These are phyloP conservation scores for Pyxicephalus adspersus DNA, from an alignment of 2,113 vertebrate genomes.

Conservation along the genomic window DNA sequence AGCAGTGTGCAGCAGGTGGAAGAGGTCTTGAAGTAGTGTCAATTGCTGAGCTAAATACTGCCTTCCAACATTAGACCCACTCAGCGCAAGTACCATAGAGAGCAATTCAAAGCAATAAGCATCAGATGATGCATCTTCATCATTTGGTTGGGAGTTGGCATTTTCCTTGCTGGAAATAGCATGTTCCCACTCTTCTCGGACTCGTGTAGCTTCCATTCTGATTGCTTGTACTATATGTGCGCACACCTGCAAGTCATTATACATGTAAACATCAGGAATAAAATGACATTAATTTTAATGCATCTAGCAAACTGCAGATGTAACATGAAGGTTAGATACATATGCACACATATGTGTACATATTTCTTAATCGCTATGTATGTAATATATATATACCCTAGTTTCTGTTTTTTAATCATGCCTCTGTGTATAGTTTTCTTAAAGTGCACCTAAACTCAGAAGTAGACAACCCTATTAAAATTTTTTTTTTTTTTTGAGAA, in stretches of 20 bases:
- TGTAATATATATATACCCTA: background rate
- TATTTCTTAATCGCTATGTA: background rate
- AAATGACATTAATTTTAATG: background rate
- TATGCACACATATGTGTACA: no score
- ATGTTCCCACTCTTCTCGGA: conserved; percentile 97
- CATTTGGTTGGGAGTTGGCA: conserved; percentile 94
- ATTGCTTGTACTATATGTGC: conserved; percentile 98
- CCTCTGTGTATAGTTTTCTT: no score
- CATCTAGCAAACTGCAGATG: no score
- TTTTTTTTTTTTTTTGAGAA: no score
- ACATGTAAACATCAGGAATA: background rate
- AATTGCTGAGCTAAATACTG: conserved; percentile 97
- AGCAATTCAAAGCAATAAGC: conserved; percentile 98
- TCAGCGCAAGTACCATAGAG: conserved; percentile 95
- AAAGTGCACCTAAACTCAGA: no score
- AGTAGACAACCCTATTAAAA: no score
- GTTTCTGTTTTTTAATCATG: no score
- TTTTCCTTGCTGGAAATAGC: conserved; percentile 99
- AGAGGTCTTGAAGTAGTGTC: conserved; percentile 95
- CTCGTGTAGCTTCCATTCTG: conserved; percentile 95
- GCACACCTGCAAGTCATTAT: conserved; percentile 81
- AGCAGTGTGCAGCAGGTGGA: conserved; percentile 93
- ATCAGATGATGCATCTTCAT: conserved; percentile 93
- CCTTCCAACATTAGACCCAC: conserved; percentile 94
- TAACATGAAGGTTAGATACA: no score